A percentile compares a stretch with the other conserved stretches of the same genome.
Evolutionary conservation across 1,140 invertebrate species (phyloP).

Genomic region (Heliconius congener): DNA sequence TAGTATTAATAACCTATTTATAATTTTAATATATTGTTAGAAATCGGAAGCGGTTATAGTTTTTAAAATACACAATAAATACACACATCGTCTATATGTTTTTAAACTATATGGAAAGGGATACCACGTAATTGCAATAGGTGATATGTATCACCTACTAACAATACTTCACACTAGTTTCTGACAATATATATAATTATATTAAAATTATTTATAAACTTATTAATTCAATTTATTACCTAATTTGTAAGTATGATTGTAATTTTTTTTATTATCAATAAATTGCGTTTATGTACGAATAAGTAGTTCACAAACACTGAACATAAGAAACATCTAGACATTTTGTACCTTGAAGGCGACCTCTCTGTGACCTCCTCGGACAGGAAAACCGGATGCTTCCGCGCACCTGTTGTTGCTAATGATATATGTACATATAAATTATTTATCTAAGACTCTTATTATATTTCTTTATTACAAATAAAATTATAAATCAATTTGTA

Average conservation of each 20-base stretch:
- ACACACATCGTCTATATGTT: no score
- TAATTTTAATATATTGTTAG: no score
- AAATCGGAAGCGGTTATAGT: no score
- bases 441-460: conserved; percentile 23
- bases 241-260: neutral
- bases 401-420: conserved; percentile 37
- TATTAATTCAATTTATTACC: no score
- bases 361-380: conserved; percentile 37
- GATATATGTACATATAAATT: conserved; percentile 28
- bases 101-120: no score
- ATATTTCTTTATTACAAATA: neutral
- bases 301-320: neutral
- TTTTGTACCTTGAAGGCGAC: conserved; percentile 31
- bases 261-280: neutral
- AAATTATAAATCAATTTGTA: neutral
- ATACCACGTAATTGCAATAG: no score
- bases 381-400: conserved; percentile 43
- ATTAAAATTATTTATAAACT: no score
- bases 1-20: no score
- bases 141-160: no score
- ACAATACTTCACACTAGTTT: no score
- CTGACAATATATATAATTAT: no score
- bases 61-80: no score
- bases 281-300: neutral
- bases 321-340: conserved; percentile 15